These are phyloP conservation scores for Psix sp. DNA, from an alignment of 1,140 invertebrate species.

Conservation along the genomic window DNA sequence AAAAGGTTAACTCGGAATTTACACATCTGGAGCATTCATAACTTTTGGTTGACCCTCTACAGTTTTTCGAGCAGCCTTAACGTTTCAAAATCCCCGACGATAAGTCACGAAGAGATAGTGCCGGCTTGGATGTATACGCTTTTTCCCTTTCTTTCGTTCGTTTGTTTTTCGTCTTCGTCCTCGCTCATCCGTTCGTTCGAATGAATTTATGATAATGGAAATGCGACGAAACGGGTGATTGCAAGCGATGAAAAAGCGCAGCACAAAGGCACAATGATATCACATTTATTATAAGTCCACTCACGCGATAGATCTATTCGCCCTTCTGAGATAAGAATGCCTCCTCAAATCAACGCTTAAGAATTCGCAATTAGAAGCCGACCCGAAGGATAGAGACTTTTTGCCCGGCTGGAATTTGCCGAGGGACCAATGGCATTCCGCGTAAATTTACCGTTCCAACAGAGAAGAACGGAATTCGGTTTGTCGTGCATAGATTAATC, in stretches of 20 bases:
- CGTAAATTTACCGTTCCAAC: slow-evolving; percentile 36
- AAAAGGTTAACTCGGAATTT: no score
- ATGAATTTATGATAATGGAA: slow-evolving; percentile 15
- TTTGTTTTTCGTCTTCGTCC: no score
- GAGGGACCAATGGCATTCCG: slow-evolving; percentile 54
- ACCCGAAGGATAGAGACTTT: slow-evolving; percentile 50
- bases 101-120: no score
- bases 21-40: no score
- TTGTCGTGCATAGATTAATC: slow-evolving; percentile 47
- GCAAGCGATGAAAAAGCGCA: slow-evolving; percentile 13
- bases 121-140: no score
- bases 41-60: no score
- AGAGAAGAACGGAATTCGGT: slow-evolving; percentile 60
- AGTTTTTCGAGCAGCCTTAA: no score
- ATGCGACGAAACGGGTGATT: slow-evolving; percentile 7
- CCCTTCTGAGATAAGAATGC: slow-evolving; percentile 53
- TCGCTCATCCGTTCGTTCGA: no score
- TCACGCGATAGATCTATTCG: slow-evolving; percentile 17
- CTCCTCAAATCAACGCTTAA: slow-evolving; percentile 58
- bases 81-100: no score
- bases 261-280: slow-evolving; percentile 18
- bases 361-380: slow-evolving; percentile 66
- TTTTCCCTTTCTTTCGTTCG: no score
- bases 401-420: slow-evolving; percentile 37
- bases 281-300: slow-evolving; percentile 38